phyloP scores from a whole-genome alignment of 2,113 vertebrate genomes.

The Tamias sibiricus region DNA sequence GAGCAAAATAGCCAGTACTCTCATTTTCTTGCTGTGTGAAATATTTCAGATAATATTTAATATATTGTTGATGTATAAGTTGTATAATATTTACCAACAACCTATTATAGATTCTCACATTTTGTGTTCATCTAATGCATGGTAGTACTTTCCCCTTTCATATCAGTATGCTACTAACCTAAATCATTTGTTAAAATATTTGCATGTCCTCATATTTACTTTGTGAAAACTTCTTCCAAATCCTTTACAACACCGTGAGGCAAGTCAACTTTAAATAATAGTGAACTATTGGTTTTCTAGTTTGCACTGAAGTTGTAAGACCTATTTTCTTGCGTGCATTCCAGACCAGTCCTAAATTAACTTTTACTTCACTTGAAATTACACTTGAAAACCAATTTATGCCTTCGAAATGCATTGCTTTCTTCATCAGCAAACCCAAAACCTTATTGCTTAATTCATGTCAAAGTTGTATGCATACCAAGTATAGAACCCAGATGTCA shows the following conservation, averaged over 20 bases:
- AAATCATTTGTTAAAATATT: background rate
- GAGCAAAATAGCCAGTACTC: background rate
- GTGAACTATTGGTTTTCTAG: background rate
- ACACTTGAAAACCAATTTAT: background rate
- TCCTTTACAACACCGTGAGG: background rate
- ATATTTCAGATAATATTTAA: background rate
- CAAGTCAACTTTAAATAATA: background rate
- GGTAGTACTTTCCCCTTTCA: background rate
- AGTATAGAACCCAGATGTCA: background rate
- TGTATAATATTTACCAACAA: background rate
- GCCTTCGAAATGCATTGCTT: constrained; percentile 9
- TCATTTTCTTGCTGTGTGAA: background rate
- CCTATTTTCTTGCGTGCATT: background rate
- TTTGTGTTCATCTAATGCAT: background rate
- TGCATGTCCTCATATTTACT: background rate
- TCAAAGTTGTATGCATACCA: background rate
- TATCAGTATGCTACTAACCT: background rate
- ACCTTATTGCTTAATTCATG: background rate
- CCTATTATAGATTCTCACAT: background rate
- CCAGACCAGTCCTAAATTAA: background rate
- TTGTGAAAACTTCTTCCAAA: background rate
- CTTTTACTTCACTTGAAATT: constrained; percentile 46
- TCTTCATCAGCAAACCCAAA: constrained; percentile 27
- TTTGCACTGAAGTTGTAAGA: background rate
- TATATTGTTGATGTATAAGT: background rate